A percentile compares a stretch with the other conserved stretches of the same genome.
These are phyloP conservation scores for Phyllostomus discolor DNA, from an alignment of 2,113 vertebrate species.

Conservation along the genomic window DNA sequence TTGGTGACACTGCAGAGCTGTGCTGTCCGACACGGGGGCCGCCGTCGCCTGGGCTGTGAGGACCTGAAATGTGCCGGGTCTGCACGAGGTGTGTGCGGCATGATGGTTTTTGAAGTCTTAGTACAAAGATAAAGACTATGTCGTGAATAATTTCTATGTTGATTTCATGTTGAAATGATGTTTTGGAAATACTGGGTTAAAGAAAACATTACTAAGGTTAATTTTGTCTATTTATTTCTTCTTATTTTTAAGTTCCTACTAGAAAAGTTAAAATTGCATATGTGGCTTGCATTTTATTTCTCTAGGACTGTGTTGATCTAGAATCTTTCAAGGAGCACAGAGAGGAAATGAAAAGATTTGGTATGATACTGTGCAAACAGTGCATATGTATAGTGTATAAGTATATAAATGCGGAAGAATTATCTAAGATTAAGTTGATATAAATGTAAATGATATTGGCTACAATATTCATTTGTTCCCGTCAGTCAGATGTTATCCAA, in stretches of 20 bases:
- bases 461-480: constrained; percentile 2
- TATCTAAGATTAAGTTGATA: constrained; percentile 44
- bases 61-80: not conserved
- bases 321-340: not conserved
- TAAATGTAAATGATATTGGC: constrained; percentile 44
- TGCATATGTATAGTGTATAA: constrained; percentile 17
- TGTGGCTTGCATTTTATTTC: not conserved
- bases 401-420: constrained; percentile 31
- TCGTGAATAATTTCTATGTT: not conserved
- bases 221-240: not conserved
- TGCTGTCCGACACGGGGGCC: not conserved
- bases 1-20: not conserved
- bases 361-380: not conserved
- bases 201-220: not conserved
- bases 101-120: not conserved
- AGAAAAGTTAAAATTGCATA: constrained; percentile 2
- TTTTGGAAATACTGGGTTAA: not conserved
- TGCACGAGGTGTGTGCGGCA: not conserved
- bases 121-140: not conserved
- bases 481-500: constrained; percentile 35
- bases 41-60: too few relatives aligned
- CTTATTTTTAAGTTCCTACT: not conserved
- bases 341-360: constrained; percentile 42
- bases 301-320: constrained; percentile 19
- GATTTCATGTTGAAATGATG: not conserved